Evolutionary conservation across 1,140 invertebrate species (phyloP), one percentile per base, ranked within the genome.

Genomic region (Scaptomyza montana): DNA sequence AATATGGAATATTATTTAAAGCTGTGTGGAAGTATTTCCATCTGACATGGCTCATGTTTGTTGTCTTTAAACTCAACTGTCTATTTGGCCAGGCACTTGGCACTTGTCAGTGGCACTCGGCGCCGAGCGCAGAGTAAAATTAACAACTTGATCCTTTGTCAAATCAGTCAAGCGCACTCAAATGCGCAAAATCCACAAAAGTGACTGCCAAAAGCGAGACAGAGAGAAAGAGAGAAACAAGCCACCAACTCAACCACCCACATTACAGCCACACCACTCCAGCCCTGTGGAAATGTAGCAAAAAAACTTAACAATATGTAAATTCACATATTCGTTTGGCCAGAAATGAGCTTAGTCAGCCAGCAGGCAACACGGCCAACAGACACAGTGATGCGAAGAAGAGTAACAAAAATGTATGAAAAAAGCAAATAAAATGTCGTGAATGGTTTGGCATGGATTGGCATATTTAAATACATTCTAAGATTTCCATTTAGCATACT

Each of bases 61-160:
- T 65, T 59, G 45, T 62, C 43, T 56, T 36, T 30, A 51, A 49
- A 63, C 63, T 50, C 21, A 46, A 33, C 46, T 56, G 59, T 60
- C 43, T 41, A 49, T 49, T 50, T 43, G 50, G 36, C 45, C 66
- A 66, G 74, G 67, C 59, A 62, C 55, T 43, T 61, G 49, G 61
- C 61, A 61, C 28, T 68, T 54, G 77, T 73, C 62, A 68, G 74
- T 39, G 64, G 65, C 81, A 71, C 59, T 70, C 47, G 74, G 61
- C 36, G 43, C 43, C 10, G 54, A 28, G 45, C 47, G 41, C 46
- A 28, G 46, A 66, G 64, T 13, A 41, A 78, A 87, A 72, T 80
- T 80, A 86, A 86, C 81, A 86, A 80, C 63, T 86, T 78, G 81
- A 86, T 75, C 81, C 82, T 78, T 78, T 86, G 80, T 86, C 81